phyloP scores from a whole-genome alignment of 2,113 vertebrate species.

The Entelurus aequoreus region DNA sequence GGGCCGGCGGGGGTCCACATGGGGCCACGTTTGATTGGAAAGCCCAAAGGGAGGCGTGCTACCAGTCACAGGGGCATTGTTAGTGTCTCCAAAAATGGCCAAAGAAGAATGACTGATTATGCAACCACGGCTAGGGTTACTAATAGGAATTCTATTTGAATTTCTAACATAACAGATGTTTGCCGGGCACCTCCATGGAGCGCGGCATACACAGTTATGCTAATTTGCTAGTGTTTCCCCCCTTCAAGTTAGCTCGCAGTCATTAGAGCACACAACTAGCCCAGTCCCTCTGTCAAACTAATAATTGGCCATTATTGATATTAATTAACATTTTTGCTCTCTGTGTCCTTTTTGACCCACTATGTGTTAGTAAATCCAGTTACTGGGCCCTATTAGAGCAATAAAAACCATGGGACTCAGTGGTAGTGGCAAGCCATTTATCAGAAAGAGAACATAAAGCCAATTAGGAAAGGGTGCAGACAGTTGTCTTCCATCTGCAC shows the following conservation, averaged over 20 bases:
- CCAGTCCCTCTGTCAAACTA: constrained; percentile 99
- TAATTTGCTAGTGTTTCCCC: constrained; percentile 88
- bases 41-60: constrained; percentile 75
- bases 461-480: constrained; percentile 96
- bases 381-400: constrained; percentile 94
- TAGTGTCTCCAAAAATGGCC: constrained; percentile 83
- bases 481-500: constrained; percentile 97
- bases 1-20: constrained; percentile 69
- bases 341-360: constrained; percentile 88
- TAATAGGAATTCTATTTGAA: constrained; percentile 96
- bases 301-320: constrained; percentile 99
- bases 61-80: constrained; percentile 82
- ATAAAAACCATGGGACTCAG: constrained; percentile 81
- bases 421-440: constrained; percentile 91
- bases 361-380: constrained; percentile 98
- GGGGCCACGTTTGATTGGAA: constrained; percentile 76
- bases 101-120: constrained; percentile 92
- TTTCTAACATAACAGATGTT: constrained; percentile 99
- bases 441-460: constrained; percentile 96
- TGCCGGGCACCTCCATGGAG: constrained; percentile 89
- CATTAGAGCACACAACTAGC: constrained; percentile 96
- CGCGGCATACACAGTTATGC: constrained; percentile 89
- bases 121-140: constrained; percentile 84
- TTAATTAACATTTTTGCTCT: constrained; percentile 99
- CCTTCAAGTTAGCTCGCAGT: constrained; percentile 92